These are phyloP conservation scores for Listrodromus nycthemerus DNA, from an alignment of 2,888 invertebrate species.

Conservation along the genomic window DNA sequence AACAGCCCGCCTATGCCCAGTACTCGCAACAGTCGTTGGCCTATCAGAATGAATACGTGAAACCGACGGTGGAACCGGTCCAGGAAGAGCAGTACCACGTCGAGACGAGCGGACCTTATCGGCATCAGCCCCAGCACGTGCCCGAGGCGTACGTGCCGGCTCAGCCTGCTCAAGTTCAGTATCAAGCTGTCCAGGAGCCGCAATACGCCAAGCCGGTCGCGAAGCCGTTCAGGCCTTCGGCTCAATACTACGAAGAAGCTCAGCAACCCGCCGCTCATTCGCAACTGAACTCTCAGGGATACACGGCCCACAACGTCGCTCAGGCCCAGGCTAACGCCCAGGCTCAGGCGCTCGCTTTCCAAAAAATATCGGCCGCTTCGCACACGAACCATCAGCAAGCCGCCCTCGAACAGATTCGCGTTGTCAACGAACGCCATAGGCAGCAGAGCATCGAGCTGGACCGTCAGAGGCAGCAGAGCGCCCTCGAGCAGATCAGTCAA, in stretches of 20 bases:
- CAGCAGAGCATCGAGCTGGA: conserved; percentile 74
- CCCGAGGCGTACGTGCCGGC: conserved; percentile 69
- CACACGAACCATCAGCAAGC: conserved; percentile 79
- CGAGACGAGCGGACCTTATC: conserved; percentile 79
- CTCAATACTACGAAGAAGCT: conserved; percentile 73
- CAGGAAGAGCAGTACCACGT: conserved; percentile 80
- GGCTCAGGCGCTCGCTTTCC: conserved; percentile 81
- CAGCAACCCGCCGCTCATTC: conserved; percentile 69
- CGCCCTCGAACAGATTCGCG: conserved; percentile 80
- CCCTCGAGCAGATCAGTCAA: conserved; percentile 81
- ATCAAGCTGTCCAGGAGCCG: conserved; percentile 67
- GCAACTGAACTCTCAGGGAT: conserved; percentile 70
- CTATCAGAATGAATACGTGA: conserved; percentile 74
- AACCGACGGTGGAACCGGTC: conserved; percentile 69
- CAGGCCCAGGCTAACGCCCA: conserved; percentile 80
- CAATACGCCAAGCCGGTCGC: conserved; percentile 70
- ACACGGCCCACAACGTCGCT: conserved; percentile 67
- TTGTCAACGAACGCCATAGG: conserved; percentile 77
- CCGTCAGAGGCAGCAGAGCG: conserved; percentile 77
- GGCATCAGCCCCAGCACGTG: conserved; percentile 70
- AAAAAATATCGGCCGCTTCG: conserved; percentile 79
- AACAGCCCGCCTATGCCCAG: conserved; percentile 70
- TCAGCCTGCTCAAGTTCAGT: conserved; percentile 64
- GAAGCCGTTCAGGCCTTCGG: conserved; percentile 73
- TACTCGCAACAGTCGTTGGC: conserved; percentile 75